Evolutionary conservation across 1,140 invertebrate genomes (phyloP).

Genomic region (Penaeus vannamei): DNA sequence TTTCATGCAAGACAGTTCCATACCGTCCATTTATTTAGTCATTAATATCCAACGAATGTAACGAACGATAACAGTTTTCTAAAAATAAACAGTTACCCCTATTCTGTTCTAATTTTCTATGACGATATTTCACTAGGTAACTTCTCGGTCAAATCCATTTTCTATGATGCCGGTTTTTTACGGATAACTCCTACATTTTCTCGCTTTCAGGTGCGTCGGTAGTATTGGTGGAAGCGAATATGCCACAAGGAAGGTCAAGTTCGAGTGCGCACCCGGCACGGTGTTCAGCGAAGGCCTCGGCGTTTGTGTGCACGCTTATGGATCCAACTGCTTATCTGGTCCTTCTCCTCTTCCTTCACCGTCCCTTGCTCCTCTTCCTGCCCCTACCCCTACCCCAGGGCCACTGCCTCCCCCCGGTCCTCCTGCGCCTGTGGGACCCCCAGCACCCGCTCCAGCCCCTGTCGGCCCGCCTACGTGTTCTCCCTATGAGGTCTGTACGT

Average conservation of each 20-base stretch:
- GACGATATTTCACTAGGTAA: no score
- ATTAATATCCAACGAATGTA: no score
- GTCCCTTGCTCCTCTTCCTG: not conserved
- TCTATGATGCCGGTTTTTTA: no score
- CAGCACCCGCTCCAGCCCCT: not conserved
- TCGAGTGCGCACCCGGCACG: slow-evolving; percentile 46
- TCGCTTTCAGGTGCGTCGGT: slow-evolving; percentile 31
- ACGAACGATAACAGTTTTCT: no score
- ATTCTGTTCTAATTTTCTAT: no score
- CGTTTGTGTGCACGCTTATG: slow-evolving; percentile 14
- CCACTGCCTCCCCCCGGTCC: not conserved
- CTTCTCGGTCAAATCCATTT: no score
- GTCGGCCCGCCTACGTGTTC: no score
- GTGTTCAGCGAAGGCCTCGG: slow-evolving; percentile 1
- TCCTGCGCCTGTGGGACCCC: not conserved
- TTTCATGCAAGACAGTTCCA: no score
- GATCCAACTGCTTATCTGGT: not conserved
- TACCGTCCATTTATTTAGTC: no score
- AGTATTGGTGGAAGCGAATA: not conserved
- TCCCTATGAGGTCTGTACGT: no score
- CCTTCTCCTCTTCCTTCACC: not conserved
- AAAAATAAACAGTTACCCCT: no score
- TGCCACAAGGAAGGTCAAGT: slow-evolving; percentile 35
- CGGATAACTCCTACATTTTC: not conserved
- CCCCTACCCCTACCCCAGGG: not conserved